A percentile compares a stretch with the other conserved stretches of the same genome.
phyloP scores from a whole-genome alignment of 2,888 invertebrate genomes.

The Campoletis raptor region DNA sequence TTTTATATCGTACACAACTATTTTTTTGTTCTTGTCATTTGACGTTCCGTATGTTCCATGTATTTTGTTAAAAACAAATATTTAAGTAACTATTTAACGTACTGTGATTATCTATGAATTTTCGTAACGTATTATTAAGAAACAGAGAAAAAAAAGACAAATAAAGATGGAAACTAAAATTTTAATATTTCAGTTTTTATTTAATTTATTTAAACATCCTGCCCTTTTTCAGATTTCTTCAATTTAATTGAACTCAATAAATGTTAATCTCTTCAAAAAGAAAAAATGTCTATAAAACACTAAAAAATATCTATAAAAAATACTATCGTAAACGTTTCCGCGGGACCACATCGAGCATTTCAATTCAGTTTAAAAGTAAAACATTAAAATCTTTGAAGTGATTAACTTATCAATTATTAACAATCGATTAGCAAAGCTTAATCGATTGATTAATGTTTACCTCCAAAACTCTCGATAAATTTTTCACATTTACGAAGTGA shows the following conservation, averaged over 20 bases:
- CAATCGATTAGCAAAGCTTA: not conserved
- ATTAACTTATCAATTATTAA: no score
- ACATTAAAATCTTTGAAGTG: not conserved
- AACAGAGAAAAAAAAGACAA: not conserved
- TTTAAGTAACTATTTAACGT: not conserved
- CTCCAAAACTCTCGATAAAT: not conserved
- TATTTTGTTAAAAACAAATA: not conserved
- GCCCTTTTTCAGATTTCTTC: not conserved
- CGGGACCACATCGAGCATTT: not conserved
- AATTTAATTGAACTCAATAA: no score
- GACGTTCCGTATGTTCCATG: not conserved
- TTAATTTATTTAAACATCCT: not conserved
- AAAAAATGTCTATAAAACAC: no score
- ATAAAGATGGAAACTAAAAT: not conserved
- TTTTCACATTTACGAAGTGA: not conserved
- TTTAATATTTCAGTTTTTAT: not conserved
- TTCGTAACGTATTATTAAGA: not conserved
- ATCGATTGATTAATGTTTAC: not conserved
- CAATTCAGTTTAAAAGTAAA: not conserved
- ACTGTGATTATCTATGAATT: not conserved
- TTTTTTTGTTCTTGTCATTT: constrained; percentile 26
- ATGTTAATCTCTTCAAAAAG: no score
- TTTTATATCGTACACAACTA: not conserved
- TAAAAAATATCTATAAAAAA: not conserved
- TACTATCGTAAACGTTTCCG: not conserved